Conservation (phyloP, 2,113 vertebrate genomes). For the Naja naja region DNA sequence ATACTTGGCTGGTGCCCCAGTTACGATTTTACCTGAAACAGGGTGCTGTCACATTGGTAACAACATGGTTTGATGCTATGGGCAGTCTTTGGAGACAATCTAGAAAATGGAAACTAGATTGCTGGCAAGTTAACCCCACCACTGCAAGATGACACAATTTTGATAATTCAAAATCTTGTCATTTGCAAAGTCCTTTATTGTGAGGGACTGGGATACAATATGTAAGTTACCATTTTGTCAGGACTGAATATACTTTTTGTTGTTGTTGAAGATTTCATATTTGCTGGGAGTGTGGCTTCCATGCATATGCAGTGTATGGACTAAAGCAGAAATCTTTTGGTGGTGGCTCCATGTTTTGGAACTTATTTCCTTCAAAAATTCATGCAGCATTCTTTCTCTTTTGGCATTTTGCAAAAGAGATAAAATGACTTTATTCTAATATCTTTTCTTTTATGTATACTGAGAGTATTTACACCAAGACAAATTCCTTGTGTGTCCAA, state of each 20-base stretch:
- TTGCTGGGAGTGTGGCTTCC: neutral
- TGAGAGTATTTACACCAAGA: too few species aligned
- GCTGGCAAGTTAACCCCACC: neutral
- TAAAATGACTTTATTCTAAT: neutral
- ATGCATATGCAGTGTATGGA: neutral
- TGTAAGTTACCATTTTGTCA: neutral
- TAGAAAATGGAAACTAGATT: neutral
- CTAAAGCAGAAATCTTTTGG: neutral
- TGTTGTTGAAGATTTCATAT: neutral
- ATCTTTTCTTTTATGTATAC: too few species aligned
- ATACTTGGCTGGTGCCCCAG: neutral
- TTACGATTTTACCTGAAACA: neutral
- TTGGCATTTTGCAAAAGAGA: neutral
- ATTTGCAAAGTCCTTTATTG: neutral
- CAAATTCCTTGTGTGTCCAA: too few species aligned
- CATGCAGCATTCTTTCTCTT: neutral
- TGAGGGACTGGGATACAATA: neutral
- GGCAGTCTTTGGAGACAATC: neutral
- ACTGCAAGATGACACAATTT: neutral
- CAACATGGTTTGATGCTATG: neutral
- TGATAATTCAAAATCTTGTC: neutral
- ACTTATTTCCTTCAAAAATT: neutral
- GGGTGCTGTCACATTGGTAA: neutral
- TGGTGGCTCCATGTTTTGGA: neutral
- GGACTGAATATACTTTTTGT: neutral